Base-by-base conservation (phyloP, 2,113 vertebrate genomes). In the Aldabrachelys gigantea region DNA sequence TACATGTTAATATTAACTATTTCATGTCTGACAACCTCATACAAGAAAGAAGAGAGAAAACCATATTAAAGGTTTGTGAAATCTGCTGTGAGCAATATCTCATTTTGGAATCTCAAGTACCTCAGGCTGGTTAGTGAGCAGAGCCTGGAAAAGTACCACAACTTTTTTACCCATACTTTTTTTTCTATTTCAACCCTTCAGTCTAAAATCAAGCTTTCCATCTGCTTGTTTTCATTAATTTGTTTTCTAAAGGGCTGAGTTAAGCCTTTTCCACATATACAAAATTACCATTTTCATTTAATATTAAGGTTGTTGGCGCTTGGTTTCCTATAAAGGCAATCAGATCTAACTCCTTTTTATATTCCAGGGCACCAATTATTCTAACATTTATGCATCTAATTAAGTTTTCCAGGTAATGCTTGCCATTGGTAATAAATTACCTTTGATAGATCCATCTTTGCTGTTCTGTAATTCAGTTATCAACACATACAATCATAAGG, bases 291-390 rank as follows among this genome's bases (percentile, higher is more conserved):
- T 50, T 89, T 82, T 72, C 22, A 50, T 85, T 94, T 92, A 21
- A 62, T 89, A 82, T 91, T 31, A 65, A 56, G 25, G 19, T 83
- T 79, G 35, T 41, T 3, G 0, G 10, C 38, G 85, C 91, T 94
- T 90, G 5, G 79, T 87, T 97, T 94, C 53, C 89, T 80, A 27
- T 50, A 52, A 10, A 50, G 87, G 5, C 72, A 92, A 94, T 91
- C 90, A 72, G 49, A 56, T 8, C 27, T 12, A n/a, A 92, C 84
- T 81, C 79, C 13, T 17, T 93, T 78, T 84, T 29, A 93, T 10
- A 24, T 88, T 25, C 57, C 91, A 21, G 84, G 82, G 49, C 53
- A 86, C 6, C 65, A 86, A 29, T 27, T 78, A 52, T 27, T 25
- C 87, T 19, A 75, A 56, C 38, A 59, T 89, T 12, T 47, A 72